Conservation (phyloP, 2,797 vertebrate genomes). For the Bradypodion ventrale region DNA sequence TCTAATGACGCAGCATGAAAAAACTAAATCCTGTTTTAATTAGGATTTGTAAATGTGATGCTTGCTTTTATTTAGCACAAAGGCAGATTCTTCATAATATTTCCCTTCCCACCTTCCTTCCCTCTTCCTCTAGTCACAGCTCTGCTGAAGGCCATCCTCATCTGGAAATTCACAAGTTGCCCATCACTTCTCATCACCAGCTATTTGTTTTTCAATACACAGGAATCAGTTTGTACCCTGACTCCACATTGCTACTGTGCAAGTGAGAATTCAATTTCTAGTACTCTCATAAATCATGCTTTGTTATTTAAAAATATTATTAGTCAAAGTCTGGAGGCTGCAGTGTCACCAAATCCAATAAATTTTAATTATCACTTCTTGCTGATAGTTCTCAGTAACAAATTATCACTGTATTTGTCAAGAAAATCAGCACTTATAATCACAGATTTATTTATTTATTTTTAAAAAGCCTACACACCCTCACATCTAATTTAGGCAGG, state of each 20-base stretch:
- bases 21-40: too few relatives aligned
- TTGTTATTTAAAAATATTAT: slow-evolving; percentile 62
- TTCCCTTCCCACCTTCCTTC: too few relatives aligned
- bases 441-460: slow-evolving; percentile 24
- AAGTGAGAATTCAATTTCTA: neutral
- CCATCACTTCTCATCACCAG: neutral
- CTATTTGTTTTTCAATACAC: neutral
- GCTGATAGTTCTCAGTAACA: slow-evolving; percentile 59
- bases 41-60: too few relatives aligned
- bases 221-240: neutral
- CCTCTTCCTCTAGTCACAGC: too few relatives aligned
- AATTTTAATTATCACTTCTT: slow-evolving; percentile 63
- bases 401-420: slow-evolving; percentile 58
- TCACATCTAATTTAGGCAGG: slow-evolving; percentile 59
- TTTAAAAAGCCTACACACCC: neutral
- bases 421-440: slow-evolving; percentile 57
- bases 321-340: slow-evolving; percentile 40
- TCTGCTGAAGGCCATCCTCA: neutral
- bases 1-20: too few relatives aligned
- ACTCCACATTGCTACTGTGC: neutral
- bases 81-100: too few relatives aligned
- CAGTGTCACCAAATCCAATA: slow-evolving; percentile 50
- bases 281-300: neutral
- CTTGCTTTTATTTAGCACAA: too few relatives aligned
- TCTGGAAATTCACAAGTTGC: neutral